Evolutionary conservation across 2,888 invertebrate species (phyloP), one percentile per base, ranked within the genome.

Genomic region (Dichetophora obliterata): DNA sequence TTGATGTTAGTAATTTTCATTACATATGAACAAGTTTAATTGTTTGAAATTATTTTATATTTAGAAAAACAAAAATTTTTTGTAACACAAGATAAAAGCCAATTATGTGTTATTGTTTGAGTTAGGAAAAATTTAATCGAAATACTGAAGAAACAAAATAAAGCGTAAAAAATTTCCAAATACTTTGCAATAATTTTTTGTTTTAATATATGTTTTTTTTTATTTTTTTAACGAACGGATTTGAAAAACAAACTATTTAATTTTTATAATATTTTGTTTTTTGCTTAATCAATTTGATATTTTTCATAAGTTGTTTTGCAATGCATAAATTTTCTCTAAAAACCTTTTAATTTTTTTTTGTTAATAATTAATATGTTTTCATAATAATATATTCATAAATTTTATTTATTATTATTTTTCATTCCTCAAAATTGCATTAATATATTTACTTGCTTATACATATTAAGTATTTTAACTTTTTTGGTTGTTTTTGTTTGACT

Each of bases 401-500:
- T 57, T 76, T 27, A 22, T 74, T 4, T 22, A 14, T 43, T 75
- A 70, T 66, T 84, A 81, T 82, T 83, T 80, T 72, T 48, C 50
- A 31, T 76, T 78, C 78, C 75, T 78, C 71, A 76, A 76, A 63
- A 74, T 75, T 69, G 63, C 52, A 75, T 66, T 74, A 54, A 54
- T 54, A 66, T 73, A 22, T 50, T 59, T 52, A 75, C 14, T 73
- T 70, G n/a, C 43, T 70, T 66, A 63, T 68, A 11, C n/a, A n/a
- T 66, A 78, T 77, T 82, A 72, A 31, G 31, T 72, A 43, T 5
- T 80, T 78, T 54, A 14, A 16, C 79, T 82, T 66, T 48, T 75
- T 48, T 63, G 31, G n/a, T 59, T 77, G 31, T 65, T 76, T 11
- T 80, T 54, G 31, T 78, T 84, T 81, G 81, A 79, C 87, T 87